These are phyloP conservation scores for Strigamia maritima DNA, from an alignment of 2,888 invertebrate species.

Conservation along the genomic window DNA sequence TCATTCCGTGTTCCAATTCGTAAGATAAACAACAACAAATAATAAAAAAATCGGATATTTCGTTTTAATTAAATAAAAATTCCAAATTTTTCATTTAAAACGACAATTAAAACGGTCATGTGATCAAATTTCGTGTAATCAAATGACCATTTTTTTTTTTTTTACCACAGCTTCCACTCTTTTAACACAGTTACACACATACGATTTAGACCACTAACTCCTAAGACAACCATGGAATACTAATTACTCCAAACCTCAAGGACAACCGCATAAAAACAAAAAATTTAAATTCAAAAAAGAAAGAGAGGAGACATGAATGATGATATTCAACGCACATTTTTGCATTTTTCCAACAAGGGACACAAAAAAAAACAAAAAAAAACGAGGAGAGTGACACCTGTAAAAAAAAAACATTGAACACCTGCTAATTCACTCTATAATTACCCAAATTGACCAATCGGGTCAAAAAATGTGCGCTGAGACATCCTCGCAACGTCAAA, in stretches of 20 bases:
- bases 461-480: not conserved
- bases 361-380: not conserved
- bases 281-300: not conserved
- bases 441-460: not conserved
- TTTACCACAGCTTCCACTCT: not conserved
- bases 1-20: not conserved
- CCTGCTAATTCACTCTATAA: not conserved
- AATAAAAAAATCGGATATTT: too few relatives aligned
- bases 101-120: too few relatives aligned
- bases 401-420: not conserved
- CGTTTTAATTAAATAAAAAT: too few relatives aligned
- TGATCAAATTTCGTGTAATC: slow-evolving; percentile 1
- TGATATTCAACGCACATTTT: not conserved
- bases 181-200: slow-evolving; percentile 16
- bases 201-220: slow-evolving; percentile 9
- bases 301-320: not conserved
- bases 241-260: slow-evolving; percentile 2
- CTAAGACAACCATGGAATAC: not conserved
- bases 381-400: not conserved
- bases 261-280: not conserved
- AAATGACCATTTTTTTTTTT: not conserved
- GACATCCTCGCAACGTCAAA: not conserved
- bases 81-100: too few relatives aligned
- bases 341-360: not conserved
- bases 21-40: too few relatives aligned